phyloP scores from a whole-genome alignment of 2,113 vertebrate species.

The Melozone crissalis region DNA sequence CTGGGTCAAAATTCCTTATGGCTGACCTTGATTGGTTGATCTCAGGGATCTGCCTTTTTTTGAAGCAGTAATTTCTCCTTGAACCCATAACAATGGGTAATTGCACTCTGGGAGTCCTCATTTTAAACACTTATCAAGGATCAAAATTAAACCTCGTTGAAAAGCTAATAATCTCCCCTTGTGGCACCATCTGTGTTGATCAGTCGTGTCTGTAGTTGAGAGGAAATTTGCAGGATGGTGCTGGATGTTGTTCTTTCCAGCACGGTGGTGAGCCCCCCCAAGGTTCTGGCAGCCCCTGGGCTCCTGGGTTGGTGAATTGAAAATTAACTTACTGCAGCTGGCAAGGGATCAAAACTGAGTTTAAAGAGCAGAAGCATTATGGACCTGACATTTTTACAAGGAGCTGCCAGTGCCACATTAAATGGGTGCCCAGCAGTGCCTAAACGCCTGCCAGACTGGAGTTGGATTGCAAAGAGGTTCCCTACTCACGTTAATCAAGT shows the following conservation, averaged over 20 bases:
- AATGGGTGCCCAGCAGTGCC: constrained; percentile 1
- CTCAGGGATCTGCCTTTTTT: background rate
- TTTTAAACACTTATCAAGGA: constrained; percentile 45
- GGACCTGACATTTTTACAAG: background rate
- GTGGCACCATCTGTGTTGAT: constrained; percentile 52
- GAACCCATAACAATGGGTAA: background rate
- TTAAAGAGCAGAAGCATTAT: constrained; percentile 19
- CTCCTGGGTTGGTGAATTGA: background rate
- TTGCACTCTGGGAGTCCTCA: constrained; percentile 5
- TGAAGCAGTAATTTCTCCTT: background rate
- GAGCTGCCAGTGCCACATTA: background rate
- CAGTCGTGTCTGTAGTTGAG: constrained; percentile 14
- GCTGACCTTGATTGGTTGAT: background rate
- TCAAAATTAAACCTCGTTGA: constrained; percentile 43
- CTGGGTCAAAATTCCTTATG: background rate
- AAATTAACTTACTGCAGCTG: constrained; percentile 12
- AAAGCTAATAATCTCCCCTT: constrained; percentile 49
- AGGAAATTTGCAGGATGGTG: constrained; percentile 34
- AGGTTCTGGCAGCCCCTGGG: constrained; percentile 5
- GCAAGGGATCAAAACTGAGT: constrained; percentile 1
- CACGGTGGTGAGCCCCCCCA: background rate
- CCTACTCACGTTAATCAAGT: background rate
- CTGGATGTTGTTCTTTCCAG: background rate
- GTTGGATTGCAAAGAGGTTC: background rate
- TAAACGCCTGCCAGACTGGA: background rate